Conservation (phyloP, 1,140 invertebrate species). For the Temnothorax curvispinosus region DNA sequence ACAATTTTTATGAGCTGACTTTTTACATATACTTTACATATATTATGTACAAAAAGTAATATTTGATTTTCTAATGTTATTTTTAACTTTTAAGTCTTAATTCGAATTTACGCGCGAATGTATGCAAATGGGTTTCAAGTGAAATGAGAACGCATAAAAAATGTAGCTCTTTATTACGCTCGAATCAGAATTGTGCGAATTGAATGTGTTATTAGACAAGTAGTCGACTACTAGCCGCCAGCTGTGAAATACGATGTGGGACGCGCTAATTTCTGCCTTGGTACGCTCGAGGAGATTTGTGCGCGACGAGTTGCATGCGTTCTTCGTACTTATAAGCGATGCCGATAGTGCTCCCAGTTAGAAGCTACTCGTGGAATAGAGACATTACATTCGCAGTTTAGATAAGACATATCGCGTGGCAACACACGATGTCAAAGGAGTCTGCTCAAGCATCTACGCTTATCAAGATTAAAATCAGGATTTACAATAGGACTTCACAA, state of each 20-base stretch:
- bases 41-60: background rate
- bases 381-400: conserved; percentile 55
- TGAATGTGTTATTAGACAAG: conserved; percentile 7
- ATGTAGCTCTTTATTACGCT: background rate
- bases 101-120: background rate
- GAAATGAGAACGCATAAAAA: background rate
- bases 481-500: background rate
- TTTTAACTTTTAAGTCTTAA: conserved; percentile 5
- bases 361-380: conserved; percentile 48
- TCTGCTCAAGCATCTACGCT: background rate
- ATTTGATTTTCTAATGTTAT: background rate
- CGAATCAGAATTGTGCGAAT: background rate
- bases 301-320: conserved; percentile 29
- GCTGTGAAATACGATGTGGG: conserved; percentile 14
- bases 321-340: conserved; percentile 24
- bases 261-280: conserved; percentile 15
- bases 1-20: background rate
- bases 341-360: conserved; percentile 18
- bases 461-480: conserved; percentile 22
- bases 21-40: background rate
- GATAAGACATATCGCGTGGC: conserved; percentile 46
- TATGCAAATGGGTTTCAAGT: background rate
- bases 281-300: conserved; percentile 26
- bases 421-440: conserved; percentile 14
- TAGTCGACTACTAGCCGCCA: background rate